phyloP scores from a whole-genome alignment of 1,140 invertebrate species.

The Frieseomelitta varia region DNA sequence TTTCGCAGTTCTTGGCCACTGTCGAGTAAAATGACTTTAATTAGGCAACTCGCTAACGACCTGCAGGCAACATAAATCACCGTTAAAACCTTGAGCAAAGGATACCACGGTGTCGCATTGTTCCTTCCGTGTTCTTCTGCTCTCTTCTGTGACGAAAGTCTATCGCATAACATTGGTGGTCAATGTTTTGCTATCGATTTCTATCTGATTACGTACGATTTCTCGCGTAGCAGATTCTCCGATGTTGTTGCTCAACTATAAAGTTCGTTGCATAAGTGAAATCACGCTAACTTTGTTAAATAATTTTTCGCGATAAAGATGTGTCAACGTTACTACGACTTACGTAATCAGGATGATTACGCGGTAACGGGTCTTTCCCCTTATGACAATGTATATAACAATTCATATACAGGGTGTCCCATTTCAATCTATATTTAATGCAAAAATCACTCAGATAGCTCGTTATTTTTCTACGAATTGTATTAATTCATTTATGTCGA shows the following conservation, averaged over 20 bases:
- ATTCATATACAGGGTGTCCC: no score
- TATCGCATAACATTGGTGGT: background rate
- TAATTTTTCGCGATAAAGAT: background rate
- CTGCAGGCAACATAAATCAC: conserved; percentile 68
- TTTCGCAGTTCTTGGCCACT: conserved; percentile 52
- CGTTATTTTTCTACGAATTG: no score
- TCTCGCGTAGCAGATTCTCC: background rate
- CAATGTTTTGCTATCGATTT: conserved; percentile 4
- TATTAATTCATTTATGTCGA: no score
- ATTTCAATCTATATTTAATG: no score
- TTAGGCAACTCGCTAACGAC: conserved; percentile 69
- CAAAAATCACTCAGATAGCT: no score
- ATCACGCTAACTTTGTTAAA: background rate
- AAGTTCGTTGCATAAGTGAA: background rate
- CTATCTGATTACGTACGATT: background rate
- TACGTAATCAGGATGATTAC: no score
- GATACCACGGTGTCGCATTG: conserved; percentile 10
- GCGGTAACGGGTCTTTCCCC: no score
- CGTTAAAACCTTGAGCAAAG: conserved; percentile 53
- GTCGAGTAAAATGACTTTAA: conserved; percentile 66
- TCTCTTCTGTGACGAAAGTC: background rate
- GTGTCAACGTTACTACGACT: no score
- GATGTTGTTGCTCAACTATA: background rate
- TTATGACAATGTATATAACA: no score
- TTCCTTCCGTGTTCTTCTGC: background rate